Percentiles rank a stretch among this genome's conserved stretches.
phyloP scores from a whole-genome alignment of 1,140 invertebrate species.

The Temnothorax longispinosus region DNA sequence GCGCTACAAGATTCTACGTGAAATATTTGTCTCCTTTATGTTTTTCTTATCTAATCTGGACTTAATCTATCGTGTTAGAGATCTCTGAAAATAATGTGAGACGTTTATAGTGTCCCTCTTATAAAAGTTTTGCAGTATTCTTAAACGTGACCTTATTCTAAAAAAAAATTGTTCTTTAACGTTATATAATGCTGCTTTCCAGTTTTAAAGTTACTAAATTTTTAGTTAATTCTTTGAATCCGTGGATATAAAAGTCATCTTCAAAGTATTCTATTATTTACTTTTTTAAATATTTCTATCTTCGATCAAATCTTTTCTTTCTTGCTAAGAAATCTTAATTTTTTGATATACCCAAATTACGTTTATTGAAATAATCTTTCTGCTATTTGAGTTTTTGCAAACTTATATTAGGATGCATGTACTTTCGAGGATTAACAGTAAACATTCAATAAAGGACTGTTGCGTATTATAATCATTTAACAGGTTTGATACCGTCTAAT shows the following conservation, averaged over 20 bases:
- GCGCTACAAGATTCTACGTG: neutral
- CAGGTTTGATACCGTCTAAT: neutral
- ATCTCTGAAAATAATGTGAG: slow-evolving; percentile 18
- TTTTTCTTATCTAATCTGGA: slow-evolving; percentile 51
- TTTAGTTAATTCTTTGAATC: neutral
- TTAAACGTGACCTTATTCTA: neutral
- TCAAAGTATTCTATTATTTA: neutral
- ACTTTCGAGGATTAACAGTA: neutral
- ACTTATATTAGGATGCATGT: neutral
- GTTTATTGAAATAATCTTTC: neutral
- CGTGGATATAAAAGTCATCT: neutral
- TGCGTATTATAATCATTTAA: neutral
- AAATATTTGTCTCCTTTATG: slow-evolving; percentile 46
- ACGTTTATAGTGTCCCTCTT: neutral
- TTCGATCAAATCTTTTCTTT: neutral
- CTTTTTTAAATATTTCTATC: neutral
- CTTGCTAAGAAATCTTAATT: neutral
- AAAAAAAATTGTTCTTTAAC: neutral
- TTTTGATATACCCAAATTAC: neutral
- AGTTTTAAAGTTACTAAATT: neutral
- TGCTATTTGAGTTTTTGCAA: neutral
- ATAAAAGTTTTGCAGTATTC: neutral
- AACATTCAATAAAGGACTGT: neutral
- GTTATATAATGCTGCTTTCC: neutral
- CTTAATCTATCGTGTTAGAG: slow-evolving; percentile 19